Evolutionary conservation across 2,888 invertebrate genomes (phyloP), one percentile per base, ranked within the genome.

Genomic region (Ochropleura leucogaster): DNA sequence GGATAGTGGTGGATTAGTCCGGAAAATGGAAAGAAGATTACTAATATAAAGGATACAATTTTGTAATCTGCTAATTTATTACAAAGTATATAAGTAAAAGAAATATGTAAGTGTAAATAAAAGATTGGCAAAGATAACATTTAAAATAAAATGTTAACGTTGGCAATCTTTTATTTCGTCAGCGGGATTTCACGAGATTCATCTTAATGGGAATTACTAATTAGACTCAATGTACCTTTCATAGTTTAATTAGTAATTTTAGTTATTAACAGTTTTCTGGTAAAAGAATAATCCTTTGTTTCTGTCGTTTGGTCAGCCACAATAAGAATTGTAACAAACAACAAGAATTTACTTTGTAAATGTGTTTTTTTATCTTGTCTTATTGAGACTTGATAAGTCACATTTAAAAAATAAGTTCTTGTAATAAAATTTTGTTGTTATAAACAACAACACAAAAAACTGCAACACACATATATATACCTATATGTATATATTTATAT

Each of bases 101-200:
- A n/a, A n/a, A n/a, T n/a, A n/a, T n/a, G n/a, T n/a, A n/a, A n/a
- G n/a, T n/a, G n/a, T n/a, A n/a, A n/a, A n/a, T n/a, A n/a, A n/a
- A n/a, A n/a, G n/a, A n/a, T n/a, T n/a, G n/a, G n/a, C n/a, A n/a
- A n/a, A n/a, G n/a, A n/a, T n/a, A n/a, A n/a, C n/a, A n/a, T n/a
- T n/a, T n/a, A 68, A 65, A 71, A 62, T 60, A 69, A 84, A n/a
- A 80, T 80, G 67, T 80, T 74, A 81, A 70, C 47, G 47, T 68
- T 14, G n/a, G 9, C 12, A 14, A 59, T 16, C n/a, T 68, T 68
- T 46, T 84, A 74, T 68, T 84, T 81, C 40, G 18, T 63, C n/a
- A 47, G 49, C 16, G 46, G n/a, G 18, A 68, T 68, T 68, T 55
- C 18, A 60, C 69, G 47, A 64, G 16, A 14, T 16, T 40, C 49